These are phyloP conservation scores for Calameuta filiformis DNA, from an alignment of 2,888 invertebrate genomes.

Conservation along the genomic window DNA sequence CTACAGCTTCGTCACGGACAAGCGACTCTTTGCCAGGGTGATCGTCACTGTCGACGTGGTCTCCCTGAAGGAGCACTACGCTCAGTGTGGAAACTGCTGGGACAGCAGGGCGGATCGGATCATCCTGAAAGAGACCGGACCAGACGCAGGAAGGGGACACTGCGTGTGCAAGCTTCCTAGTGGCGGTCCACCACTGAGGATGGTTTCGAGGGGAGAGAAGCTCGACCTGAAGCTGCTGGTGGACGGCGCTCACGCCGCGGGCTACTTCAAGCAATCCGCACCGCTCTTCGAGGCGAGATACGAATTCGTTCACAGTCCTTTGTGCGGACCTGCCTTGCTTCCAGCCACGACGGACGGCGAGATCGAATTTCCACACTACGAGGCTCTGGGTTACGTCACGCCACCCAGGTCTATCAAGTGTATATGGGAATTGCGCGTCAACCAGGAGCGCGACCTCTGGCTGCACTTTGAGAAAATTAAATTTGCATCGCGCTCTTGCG, in stretches of 20 bases:
- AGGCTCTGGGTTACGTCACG: constrained; percentile 73
- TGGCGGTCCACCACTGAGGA: constrained; percentile 72
- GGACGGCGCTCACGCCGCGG: constrained; percentile 87
- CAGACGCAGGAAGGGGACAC: constrained; percentile 77
- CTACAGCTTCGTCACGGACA: constrained; percentile 86
- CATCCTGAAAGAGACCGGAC: constrained; percentile 79
- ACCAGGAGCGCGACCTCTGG: constrained; percentile 87
- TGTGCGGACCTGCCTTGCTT: constrained; percentile 86
- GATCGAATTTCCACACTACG: constrained; percentile 87
- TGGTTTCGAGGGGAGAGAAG: constrained; percentile 84
- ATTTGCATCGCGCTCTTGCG: constrained; percentile 86
- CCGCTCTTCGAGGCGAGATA: constrained; percentile 88
- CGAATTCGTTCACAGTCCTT: constrained; percentile 89
- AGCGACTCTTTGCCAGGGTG: constrained; percentile 82
- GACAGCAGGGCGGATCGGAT: constrained; percentile 88
- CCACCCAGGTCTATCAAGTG: constrained; percentile 71
- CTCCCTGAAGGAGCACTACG: constrained; percentile 76
- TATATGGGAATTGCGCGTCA: constrained; percentile 85
- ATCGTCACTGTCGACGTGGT: constrained; percentile 81
- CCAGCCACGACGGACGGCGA: constrained; percentile 86
- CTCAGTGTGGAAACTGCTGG: constrained; percentile 86
- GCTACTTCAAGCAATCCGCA: constrained; percentile 87
- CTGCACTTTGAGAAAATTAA: constrained; percentile 88
- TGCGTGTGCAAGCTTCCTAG: constrained; percentile 74
- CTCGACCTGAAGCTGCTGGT: constrained; percentile 85